Conservation (phyloP, 2,888 invertebrate species). For the Cryptus viduatorius region DNA sequence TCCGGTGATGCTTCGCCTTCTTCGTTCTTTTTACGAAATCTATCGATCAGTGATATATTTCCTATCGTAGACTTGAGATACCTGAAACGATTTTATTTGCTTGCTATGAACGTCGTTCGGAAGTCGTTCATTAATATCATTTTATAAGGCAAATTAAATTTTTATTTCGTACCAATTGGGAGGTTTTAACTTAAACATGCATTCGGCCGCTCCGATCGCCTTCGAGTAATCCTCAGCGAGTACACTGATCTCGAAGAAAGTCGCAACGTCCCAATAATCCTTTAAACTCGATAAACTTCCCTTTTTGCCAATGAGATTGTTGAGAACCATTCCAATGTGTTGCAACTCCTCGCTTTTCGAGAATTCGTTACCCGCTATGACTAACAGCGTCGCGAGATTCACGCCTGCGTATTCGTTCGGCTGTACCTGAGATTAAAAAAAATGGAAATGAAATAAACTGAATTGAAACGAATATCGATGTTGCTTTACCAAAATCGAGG, state of each 20-base stretch:
- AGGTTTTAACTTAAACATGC: constrained; percentile 96
- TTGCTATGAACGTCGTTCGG: not conserved
- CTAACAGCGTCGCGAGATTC: constrained; percentile 98
- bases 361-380: constrained; percentile 98
- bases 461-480: not conserved
- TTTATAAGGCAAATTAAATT: not conserved
- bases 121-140: not conserved
- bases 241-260: constrained; percentile 99
- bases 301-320: constrained; percentile 98
- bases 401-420: constrained; percentile 99
- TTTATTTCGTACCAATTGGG: constrained; percentile 89
- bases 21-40: constrained; percentile 93
- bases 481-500: not conserved
- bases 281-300: constrained; percentile 96
- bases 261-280: constrained; percentile 99
- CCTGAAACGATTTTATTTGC: constrained; percentile 82
- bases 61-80: constrained; percentile 98
- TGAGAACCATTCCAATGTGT: constrained; percentile 97
- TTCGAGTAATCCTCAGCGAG: constrained; percentile 98
- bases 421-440: constrained; percentile 88
- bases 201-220: constrained; percentile 98
- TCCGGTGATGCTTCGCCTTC: constrained; percentile 91
- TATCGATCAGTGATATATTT: constrained; percentile 96
- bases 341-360: constrained; percentile 95
- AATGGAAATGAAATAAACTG: not conserved